Evolutionary conservation across 2,888 invertebrate species (phyloP), one percentile per base, ranked within the genome.

Genomic region (Diachrysia chrysitis): DNA sequence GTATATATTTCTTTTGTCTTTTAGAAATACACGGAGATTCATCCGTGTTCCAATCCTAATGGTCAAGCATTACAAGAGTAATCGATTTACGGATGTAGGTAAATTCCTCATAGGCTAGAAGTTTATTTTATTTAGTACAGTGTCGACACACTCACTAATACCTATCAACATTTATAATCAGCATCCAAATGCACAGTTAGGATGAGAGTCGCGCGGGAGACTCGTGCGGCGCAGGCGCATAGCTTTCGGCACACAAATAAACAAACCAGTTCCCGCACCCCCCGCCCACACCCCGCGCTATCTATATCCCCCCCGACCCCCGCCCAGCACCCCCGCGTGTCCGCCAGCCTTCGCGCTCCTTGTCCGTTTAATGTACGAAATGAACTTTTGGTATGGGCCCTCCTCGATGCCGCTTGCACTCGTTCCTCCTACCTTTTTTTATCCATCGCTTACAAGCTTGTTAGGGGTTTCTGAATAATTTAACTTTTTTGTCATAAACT

Each of bases 201-300:
- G 42, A 29, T 42, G 35, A 42, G 21, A 42, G 51, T 21, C 5
- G 21, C 19, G 10, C 21, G 53, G 56, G 19, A 63, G 73, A 56
- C 63, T 51, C 29, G 69, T 42, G 60, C 69, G 69, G 76, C 64
- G 73, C 67, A 58, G 68, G 73, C 69, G 82, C 82, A 81, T 78
- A 87, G 89, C 89, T 91, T 90, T 90, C 88, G 91, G 90, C 85
- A 83, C 78, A 90, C 92, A 89, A 89, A 92, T 87, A 92, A 90
- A 90, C 85, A 92, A 94, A 93, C 94, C 92, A 85, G 93, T 93
- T 92, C 79, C 83, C 71, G 73, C 73, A 66, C 80, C 68, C 69
- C 73, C 74, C 68, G 69, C 70, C 71, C 76, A n/a, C 71, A 70
- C 76, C 66, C 71, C 59, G 56, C 67, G 51, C 75, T 63, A 75